Conservation (phyloP, 2,888 invertebrate species). For the Chirona hameri region DNA sequence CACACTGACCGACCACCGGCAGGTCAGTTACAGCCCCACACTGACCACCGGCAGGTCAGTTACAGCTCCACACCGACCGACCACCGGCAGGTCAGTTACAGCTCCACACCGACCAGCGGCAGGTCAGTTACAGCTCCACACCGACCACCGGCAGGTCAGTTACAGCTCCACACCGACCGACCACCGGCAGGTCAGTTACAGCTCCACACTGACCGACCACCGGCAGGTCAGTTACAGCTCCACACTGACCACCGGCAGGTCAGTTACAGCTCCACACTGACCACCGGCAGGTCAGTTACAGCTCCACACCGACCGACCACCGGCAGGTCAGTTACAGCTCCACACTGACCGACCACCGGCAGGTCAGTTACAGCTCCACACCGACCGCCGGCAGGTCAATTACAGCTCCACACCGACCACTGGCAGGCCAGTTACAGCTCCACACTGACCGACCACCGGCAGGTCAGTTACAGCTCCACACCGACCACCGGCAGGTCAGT, state of each 20-base stretch:
- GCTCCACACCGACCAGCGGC: slow-evolving; percentile 34
- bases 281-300: too few species aligned
- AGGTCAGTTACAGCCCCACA: slow-evolving; percentile 29
- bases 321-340: slow-evolving; percentile 31
- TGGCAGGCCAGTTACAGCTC: too few species aligned
- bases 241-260: slow-evolving; percentile 34
- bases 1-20: slow-evolving; percentile 14
- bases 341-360: slow-evolving; percentile 29
- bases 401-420: too few species aligned
- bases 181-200: slow-evolving; percentile 32
- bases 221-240: slow-evolving; percentile 30
- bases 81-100: too few species aligned
- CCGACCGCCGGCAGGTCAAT: slow-evolving; percentile 34
- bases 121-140: slow-evolving; percentile 11
- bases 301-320: not conserved
- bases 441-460: slow-evolving; percentile 14
- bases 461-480: slow-evolving; percentile 30
- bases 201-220: slow-evolving; percentile 13
- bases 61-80: slow-evolving; percentile 35
- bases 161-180: not conserved
- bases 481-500: slow-evolving; percentile 30
- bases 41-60: slow-evolving; percentile 30
- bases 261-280: not conserved
- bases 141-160: too few species aligned
- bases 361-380: slow-evolving; percentile 29